Conservation (phyloP, 1,140 invertebrate genomes). For the Paramacrobiotus metropolitanus region DNA sequence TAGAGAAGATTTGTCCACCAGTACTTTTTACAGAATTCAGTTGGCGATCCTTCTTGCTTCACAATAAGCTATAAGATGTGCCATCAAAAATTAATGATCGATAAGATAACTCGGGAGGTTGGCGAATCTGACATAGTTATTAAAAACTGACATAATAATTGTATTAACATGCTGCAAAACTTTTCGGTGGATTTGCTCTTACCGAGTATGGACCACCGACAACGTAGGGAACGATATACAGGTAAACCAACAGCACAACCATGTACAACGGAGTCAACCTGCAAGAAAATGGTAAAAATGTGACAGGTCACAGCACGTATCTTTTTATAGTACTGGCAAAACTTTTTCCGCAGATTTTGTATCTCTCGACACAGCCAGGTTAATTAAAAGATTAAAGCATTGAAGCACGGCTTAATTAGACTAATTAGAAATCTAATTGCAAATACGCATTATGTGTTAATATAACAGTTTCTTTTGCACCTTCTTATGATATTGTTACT, state of each 20-base stretch:
- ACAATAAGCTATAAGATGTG: background rate
- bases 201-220: conserved; percentile 15
- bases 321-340: background rate
- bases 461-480: too few relatives aligned
- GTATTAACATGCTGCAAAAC: too few relatives aligned
- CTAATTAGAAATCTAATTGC: too few relatives aligned
- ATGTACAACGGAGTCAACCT: conserved; percentile 18
- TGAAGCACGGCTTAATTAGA: too few relatives aligned
- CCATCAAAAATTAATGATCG: background rate
- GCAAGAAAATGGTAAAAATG: background rate
- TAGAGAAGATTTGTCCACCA: conserved; percentile 16
- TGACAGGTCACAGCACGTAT: background rate
- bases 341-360: too few relatives aligned
- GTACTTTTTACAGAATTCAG: conserved; percentile 11
- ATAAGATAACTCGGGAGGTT: background rate
- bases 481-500: too few relatives aligned
- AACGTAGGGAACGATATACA: conserved; percentile 15
- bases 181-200: background rate
- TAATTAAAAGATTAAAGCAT: too few relatives aligned
- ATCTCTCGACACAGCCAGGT: too few relatives aligned
- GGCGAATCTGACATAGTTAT: background rate
- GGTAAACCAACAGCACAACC: conserved; percentile 16
- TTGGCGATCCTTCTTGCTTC: background rate
- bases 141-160: background rate
- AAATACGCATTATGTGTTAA: too few relatives aligned